Percentiles rank a stretch among this genome's conserved stretches.
phyloP scores from a whole-genome alignment of 2,888 invertebrate species.

The Eucriotettix oculatus region DNA sequence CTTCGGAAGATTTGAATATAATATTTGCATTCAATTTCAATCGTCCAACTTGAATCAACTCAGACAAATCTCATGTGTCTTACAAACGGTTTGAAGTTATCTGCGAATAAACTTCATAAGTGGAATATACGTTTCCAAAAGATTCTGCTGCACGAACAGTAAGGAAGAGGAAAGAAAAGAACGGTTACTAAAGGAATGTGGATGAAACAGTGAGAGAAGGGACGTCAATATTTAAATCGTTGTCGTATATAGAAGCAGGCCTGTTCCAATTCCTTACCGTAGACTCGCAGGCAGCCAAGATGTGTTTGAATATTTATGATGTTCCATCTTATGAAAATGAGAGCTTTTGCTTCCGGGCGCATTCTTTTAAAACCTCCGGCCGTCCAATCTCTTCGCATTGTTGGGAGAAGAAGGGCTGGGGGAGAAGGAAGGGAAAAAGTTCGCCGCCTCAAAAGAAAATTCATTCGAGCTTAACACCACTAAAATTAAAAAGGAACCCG shows the following conservation, averaged over 20 bases:
- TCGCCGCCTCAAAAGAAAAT: constrained; percentile 5
- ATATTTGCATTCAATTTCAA: no score
- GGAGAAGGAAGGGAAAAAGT: neutral
- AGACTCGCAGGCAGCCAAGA: neutral
- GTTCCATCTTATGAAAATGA: constrained; percentile 13
- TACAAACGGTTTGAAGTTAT: no score
- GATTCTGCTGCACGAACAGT: no score
- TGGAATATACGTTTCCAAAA: no score
- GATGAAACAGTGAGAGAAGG: neutral
- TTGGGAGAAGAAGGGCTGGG: neutral
- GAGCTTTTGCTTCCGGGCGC: constrained; percentile 11
- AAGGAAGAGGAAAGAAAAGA: no score
- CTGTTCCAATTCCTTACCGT: neutral
- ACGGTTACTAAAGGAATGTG: no score
- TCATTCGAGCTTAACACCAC: constrained; percentile 11
- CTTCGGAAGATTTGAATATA: no score
- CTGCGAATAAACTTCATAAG: no score
- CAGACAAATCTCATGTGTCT: no score
- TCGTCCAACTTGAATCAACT: no score
- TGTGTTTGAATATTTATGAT: constrained; percentile 13
- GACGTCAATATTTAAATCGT: constrained; percentile 3
- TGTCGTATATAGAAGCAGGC: neutral
- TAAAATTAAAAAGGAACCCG: neutral
- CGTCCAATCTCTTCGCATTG: constrained; percentile 7
- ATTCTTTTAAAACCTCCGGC: constrained; percentile 8